Conservation (phyloP, 2,797 vertebrate genomes). For the Poecilia wingei region DNA sequence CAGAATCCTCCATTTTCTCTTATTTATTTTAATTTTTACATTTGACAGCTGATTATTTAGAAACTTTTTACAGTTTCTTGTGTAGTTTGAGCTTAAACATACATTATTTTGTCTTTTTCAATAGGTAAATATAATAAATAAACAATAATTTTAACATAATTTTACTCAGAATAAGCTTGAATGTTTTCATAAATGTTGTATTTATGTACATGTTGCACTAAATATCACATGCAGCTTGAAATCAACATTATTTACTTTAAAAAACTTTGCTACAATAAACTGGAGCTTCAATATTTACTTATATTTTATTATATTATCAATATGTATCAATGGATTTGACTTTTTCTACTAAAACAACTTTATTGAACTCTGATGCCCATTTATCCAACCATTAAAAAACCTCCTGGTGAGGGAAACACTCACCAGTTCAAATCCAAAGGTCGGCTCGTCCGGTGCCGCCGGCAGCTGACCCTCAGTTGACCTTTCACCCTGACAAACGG, state of each 20-base stretch:
- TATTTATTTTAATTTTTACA: not conserved
- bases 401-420: conserved; percentile 14
- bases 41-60: not conserved
- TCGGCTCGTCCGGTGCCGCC: conserved; percentile 29
- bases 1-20: not conserved
- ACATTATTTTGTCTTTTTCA: not conserved
- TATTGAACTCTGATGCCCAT: not conserved
- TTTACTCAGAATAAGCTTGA: not conserved
- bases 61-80: not conserved
- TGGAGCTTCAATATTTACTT: not conserved
- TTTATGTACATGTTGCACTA: not conserved
- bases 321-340: not conserved
- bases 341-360: not conserved
- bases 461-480: conserved; percentile 59
- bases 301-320: not conserved
- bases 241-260: not conserved
- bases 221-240: not conserved
- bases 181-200: not conserved
- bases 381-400: not conserved
- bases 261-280: not conserved
- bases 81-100: not conserved
- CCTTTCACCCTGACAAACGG: conserved; percentile 72
- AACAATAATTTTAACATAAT: not conserved
- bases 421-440: conserved; percentile 67
- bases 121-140: not conserved